A percentile compares a stretch with the other conserved stretches of the same genome.
Evolutionary conservation across 2,888 invertebrate genomes (phyloP).

Genomic region (Anagyrus pseudococci): DNA sequence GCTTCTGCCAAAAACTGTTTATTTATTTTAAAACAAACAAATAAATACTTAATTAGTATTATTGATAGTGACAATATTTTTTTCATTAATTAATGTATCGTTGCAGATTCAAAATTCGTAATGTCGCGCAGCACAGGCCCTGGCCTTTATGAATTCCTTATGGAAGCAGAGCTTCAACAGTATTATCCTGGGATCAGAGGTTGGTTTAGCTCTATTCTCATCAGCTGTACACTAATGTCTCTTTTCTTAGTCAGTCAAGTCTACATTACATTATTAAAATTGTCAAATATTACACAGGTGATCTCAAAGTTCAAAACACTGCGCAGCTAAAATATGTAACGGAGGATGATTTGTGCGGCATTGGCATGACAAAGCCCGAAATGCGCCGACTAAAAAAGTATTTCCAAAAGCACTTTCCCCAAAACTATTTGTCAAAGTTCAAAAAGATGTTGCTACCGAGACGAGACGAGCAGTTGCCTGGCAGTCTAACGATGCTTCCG

Average conservation of each 20-base stretch:
- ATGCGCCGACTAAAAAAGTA: conserved; percentile 92
- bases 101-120: conserved; percentile 56
- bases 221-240: background rate
- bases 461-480: conserved; percentile 59
- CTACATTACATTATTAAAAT: no score
- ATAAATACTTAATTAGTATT: no score
- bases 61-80: no score
- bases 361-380: conserved; percentile 95
- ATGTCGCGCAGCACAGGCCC: conserved; percentile 64
- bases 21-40: no score
- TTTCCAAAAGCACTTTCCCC: conserved; percentile 92
- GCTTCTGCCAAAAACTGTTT: no score
- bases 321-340: conserved; percentile 93
- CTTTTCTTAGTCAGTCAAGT: no score
- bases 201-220: conserved; percentile 38
- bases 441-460: conserved; percentile 79
- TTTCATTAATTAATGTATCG: background rate
- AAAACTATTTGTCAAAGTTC: conserved; percentile 90
- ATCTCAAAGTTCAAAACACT: conserved; percentile 86
- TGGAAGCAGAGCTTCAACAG: conserved; percentile 93
- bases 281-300: no score
- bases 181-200: conserved; percentile 73
- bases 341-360: conserved; percentile 87
- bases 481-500: conserved; percentile 54
- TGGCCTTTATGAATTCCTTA: conserved; percentile 86